These are phyloP conservation scores for Drosophila birchii DNA, from an alignment of 2,888 invertebrate genomes.

Conservation along the genomic window DNA sequence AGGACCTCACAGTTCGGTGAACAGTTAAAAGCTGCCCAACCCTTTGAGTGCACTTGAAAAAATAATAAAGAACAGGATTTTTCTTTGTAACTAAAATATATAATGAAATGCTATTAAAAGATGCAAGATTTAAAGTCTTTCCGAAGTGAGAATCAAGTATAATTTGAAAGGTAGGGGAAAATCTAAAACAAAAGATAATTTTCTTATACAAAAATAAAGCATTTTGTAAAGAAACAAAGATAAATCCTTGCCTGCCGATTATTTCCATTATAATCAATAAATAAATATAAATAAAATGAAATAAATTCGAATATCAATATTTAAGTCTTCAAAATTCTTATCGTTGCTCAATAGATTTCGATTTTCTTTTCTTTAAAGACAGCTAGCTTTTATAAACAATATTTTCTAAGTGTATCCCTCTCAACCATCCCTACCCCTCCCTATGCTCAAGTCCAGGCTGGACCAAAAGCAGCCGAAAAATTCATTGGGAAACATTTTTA, in stretches of 20 bases:
- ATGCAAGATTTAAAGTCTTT: neutral
- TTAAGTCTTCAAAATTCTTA: neutral
- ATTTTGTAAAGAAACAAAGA: neutral
- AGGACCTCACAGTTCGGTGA: slow-evolving; percentile 72
- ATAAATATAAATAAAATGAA: neutral
- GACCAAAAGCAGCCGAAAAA: slow-evolving; percentile 43
- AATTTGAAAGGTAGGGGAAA: neutral
- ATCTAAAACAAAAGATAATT: neutral
- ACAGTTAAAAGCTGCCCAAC: slow-evolving; percentile 67
- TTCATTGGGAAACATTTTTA: slow-evolving; percentile 71
- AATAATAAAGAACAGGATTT: neutral
- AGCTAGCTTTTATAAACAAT: rapidly evolving
- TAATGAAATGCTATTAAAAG: neutral
- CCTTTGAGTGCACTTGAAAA: slow-evolving; percentile 48
- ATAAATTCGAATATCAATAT: neutral
- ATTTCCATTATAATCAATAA: neutral
- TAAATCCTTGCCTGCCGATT: neutral
- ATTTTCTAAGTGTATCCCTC: neutral
- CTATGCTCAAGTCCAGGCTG: neutral
- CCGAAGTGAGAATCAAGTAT: neutral
- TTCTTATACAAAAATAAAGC: neutral
- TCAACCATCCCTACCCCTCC: neutral
- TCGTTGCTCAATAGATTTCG: rapidly evolving
- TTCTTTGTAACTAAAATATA: neutral
- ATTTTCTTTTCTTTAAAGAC: neutral